Evolutionary conservation across 2,888 invertebrate genomes (phyloP), one percentile per base, ranked within the genome.

Genomic region (Drosophila atripex): DNA sequence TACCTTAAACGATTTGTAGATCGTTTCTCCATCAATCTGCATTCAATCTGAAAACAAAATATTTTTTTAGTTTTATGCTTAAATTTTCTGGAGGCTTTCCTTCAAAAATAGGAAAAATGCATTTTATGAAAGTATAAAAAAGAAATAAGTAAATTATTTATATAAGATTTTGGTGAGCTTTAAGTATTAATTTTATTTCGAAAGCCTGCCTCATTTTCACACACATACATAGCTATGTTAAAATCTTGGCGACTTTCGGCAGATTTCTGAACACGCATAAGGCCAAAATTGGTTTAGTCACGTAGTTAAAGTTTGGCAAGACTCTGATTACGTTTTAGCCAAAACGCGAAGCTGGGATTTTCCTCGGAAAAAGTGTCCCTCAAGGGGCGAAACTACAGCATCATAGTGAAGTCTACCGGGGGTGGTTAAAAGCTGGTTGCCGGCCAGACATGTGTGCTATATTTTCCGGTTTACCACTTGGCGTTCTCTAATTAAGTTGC

Each of bases 401-500:
- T n/a, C 35, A 7, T 2, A 35, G 35, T 12, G 35, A 51, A 41
- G 12, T 28, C 12, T 25, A n/a, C 14, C 16, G 38, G 46, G 39
- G 18, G 25, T 11, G 52, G 39, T 32, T 38, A 14, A 41, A 39
- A 16, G 46, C 21, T 41, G 4, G 35, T 6, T 60, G 60, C 50
- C 51, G 64, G 51, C 63, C 58, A 73, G 66, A 64, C 39, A 71
- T 77, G 68, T 71, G 66, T 60, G 54, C 50, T 75, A 50, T 65
- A 69, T 78, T 77, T 84, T 80, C 80, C 71, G 78, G 75, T 80
- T 85, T 85, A 80, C 76, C 86, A 86, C 85, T 87, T 82, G 78
- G 73, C 75, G 71, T 72, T 79, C 78, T 78, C 80, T 86, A 86
- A 86, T 86, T 86, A 85, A 86, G 86, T 86, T 86, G 86, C 83